Base-by-base conservation (phyloP, 1,140 invertebrate genomes). In the Leguminivora glycinivorella region DNA sequence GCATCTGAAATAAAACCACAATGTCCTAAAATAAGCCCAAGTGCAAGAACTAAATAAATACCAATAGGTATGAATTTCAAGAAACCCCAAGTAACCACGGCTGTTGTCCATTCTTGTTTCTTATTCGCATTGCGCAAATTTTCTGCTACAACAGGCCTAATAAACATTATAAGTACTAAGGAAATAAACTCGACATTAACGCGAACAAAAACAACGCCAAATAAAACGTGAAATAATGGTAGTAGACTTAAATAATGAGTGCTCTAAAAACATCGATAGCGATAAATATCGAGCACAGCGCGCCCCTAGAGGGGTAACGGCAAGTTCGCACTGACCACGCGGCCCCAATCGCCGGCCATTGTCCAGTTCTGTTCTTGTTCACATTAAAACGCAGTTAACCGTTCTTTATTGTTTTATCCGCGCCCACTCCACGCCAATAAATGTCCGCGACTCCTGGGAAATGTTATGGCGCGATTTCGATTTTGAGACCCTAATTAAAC, bases 381-480 rank as follows among this genome's bases (percentile, higher is more conserved):
- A 83, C 85, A 91, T 91, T 89, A 90, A 89, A 90, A 87, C 81
- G 84, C 88, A 82, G 83, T 91, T 89, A 89, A 89, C 81, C 85
- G 83, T 89, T 88, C 88, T 91, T 91, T 90, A 91, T 91, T 90
- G 89, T 91, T 90, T 90, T 84, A 91, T 89, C 80, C 80, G 79
- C 79, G 80, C 75, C 78, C 76, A 74, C 69, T 77, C 77, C 78
- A 68, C 72, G 72, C 83, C 83, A 85, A 89, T 87, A 88, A 87
- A 87, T 85, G 85, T 83, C 81, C 82, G 77, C 81, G 80, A 78
- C 82, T 84, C 82, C 82, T 87, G 89, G 84, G 84, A 89, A 86
- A 86, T 78, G 82, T 82, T 83, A 82, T 76, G 60, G 74, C 70
- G 56, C 80, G 79, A 81, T 82, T 80, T 83, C 81, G 83, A 83